A percentile compares a stretch with the other conserved stretches of the same genome.
phyloP scores from a whole-genome alignment of 1,140 invertebrate species.

The Drosophila kepulauana region DNA sequence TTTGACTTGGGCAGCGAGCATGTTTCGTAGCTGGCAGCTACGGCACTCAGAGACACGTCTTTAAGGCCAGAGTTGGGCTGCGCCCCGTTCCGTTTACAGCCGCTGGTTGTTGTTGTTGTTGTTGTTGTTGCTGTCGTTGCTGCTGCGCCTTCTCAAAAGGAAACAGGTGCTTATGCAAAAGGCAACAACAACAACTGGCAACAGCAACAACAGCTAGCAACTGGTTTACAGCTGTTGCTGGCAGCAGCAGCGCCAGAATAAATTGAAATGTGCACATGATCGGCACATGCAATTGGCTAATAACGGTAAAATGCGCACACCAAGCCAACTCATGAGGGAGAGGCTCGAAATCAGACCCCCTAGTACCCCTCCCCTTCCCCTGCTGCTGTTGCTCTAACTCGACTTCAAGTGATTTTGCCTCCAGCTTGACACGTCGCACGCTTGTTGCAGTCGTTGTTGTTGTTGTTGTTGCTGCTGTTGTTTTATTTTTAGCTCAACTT shows the following conservation, averaged over 20 bases:
- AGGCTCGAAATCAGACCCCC: slow-evolving; percentile 1
- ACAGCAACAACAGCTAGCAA: slow-evolving; percentile 21
- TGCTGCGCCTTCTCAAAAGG: slow-evolving; percentile 47
- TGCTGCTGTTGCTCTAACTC: too few relatives aligned
- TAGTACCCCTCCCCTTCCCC: too few relatives aligned
- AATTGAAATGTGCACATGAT: slow-evolving; percentile 65
- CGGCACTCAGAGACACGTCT: neutral
- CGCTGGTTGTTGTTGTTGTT: neutral
- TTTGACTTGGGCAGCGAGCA: neutral
- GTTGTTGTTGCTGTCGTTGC: neutral
- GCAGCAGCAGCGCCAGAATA: slow-evolving; percentile 59
- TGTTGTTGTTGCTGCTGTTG: slow-evolving; percentile 6
- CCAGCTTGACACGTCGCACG: neutral
- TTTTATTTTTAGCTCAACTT: slow-evolving; percentile 22
- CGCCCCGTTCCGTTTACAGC: slow-evolving; percentile 2
- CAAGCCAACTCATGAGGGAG: slow-evolving; percentile 48
- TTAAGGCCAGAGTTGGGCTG: slow-evolving; percentile 24
- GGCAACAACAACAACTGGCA: slow-evolving; percentile 31
- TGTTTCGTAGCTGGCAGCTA: slow-evolving; percentile 1
- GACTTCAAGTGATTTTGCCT: slow-evolving; percentile 4
- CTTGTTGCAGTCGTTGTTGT: neutral
- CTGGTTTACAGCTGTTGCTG: slow-evolving; percentile 41
- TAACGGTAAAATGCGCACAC: slow-evolving; percentile 71
- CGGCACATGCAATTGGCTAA: slow-evolving; percentile 65
- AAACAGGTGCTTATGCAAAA: slow-evolving; percentile 81